Evolutionary conservation across 2,888 invertebrate species (phyloP).

Genomic region (Priocnemis perturbator): DNA sequence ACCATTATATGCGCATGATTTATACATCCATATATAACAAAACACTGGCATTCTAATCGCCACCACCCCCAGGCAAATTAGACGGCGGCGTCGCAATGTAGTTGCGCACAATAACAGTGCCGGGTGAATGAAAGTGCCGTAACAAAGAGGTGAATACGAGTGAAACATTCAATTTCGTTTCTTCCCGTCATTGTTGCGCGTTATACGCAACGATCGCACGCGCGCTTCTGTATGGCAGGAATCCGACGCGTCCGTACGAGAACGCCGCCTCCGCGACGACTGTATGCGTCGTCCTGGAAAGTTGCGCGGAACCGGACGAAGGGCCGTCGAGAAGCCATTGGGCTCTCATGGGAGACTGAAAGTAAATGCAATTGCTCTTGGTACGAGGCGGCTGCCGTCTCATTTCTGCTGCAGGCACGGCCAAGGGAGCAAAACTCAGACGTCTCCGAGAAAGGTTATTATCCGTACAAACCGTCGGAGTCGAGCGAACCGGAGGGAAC

Average conservation of each 20-base stretch:
- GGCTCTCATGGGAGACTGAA: slow-evolving; percentile 35
- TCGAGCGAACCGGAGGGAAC: slow-evolving; percentile 7
- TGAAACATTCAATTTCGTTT: too few relatives aligned
- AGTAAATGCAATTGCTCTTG: slow-evolving; percentile 53
- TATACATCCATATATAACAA: too few relatives aligned
- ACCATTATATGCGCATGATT: too few relatives aligned
- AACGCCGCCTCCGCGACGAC: not conserved
- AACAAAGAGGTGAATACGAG: too few relatives aligned
- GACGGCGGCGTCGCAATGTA: too few relatives aligned
- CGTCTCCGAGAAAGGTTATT: slow-evolving; percentile 47
- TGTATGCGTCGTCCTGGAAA: slow-evolving; percentile 2
- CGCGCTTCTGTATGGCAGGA: not conserved
- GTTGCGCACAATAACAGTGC: too few relatives aligned
- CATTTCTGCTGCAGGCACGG: slow-evolving; percentile 43
- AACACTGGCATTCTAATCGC: too few relatives aligned
- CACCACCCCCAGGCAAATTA: too few relatives aligned
- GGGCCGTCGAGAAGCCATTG: slow-evolving; percentile 14
- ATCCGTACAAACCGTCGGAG: slow-evolving; percentile 41
- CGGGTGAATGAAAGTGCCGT: too few relatives aligned
- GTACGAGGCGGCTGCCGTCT: slow-evolving; percentile 41
- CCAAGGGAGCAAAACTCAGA: slow-evolving; percentile 35
- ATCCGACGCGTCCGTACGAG: not conserved
- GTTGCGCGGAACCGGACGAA: not conserved
- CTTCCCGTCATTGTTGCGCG: too few relatives aligned
- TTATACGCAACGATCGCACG: not conserved